phyloP scores from a whole-genome alignment of 2,797 vertebrate species.

The Leucoraja ocellata region DNA sequence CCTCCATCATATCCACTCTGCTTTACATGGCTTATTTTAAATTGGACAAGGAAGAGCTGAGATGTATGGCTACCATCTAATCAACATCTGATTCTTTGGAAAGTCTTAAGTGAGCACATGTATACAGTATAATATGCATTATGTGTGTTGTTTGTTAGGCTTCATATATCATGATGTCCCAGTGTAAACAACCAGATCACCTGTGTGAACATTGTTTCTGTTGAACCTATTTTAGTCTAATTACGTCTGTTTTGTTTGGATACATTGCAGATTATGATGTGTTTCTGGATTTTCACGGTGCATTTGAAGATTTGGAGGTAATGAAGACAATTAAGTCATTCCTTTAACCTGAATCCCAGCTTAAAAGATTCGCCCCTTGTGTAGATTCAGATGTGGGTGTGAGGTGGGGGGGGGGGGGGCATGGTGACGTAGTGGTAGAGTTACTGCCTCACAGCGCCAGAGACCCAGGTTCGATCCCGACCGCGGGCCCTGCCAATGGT shows the following conservation, averaged over 20 bases:
- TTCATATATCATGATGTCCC: neutral
- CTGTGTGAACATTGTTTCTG: neutral
- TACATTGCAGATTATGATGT: slow-evolving; percentile 68
- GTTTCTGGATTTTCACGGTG: slow-evolving; percentile 65
- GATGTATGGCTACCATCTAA: neutral
- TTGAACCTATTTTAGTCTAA: neutral
- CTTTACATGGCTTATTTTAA: neutral
- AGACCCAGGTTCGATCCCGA: no score
- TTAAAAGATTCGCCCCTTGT: neutral
- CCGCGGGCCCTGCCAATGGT: no score
- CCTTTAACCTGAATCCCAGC: neutral
- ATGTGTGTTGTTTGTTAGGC: neutral
- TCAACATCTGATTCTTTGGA: neutral
- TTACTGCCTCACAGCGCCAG: no score
- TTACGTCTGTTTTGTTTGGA: slow-evolving; percentile 46
- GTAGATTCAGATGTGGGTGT: neutral
- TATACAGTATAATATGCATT: neutral
- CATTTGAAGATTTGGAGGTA: slow-evolving; percentile 51
- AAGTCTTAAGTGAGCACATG: neutral
- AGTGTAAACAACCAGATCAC: neutral
- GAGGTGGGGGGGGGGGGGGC: neutral
- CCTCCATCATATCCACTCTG: neutral
- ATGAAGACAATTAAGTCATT: neutral
- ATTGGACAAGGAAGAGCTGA: neutral
- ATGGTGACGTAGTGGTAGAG: no score